Evolutionary conservation across 2,113 vertebrate genomes (phyloP), one percentile per base, ranked within the genome.

Genomic region (Xenopus borealis): DNA sequence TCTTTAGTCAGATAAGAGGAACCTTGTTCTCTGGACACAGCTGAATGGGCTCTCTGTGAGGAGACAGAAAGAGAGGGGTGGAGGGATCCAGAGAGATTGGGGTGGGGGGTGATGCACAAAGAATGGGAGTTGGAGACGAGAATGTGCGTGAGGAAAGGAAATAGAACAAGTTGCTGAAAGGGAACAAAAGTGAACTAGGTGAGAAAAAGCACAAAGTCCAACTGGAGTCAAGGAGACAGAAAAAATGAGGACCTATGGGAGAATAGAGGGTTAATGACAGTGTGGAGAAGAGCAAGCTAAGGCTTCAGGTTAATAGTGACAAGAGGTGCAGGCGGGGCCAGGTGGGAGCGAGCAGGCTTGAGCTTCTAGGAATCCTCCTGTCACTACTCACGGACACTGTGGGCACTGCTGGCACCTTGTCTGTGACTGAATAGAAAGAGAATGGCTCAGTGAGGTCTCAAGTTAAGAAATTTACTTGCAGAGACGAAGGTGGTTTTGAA

Each of bases 1-100:
- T 75, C 73, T 75, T 27, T 44, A 20, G 50, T 20, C 55, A 63
- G 11, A 75, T 63, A 75, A 75, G 20, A 69, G 66, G 27, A 62
- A 66, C 66, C 58, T 75, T 75, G 73, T 75, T 75, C 73, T 69
- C 58, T 11, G 45, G 17, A 27, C 14, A 7, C 13, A 62, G 18
- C 66, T 75, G 45, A 75, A 75, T 75, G 66, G 46, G 16, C 66
- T 69, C 73, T 75, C 73, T 69, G 73, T 75, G 20, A 57, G 27
- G 55, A 14, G 33, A 33, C 2, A 55, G 73, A 69, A 33, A 67
- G 65, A 27, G 23, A 27, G 23, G 23, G 23, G 23, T 27, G 23
- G 23, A 27, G 23, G 23, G 23, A 27, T 27, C 23, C 2, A 27
- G 23, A 1, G 23, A 27, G 23, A 27, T 27, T 27, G 23, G 23